Conservation (phyloP, 2,113 vertebrate species). For the Lampris megalopsis region DNA sequence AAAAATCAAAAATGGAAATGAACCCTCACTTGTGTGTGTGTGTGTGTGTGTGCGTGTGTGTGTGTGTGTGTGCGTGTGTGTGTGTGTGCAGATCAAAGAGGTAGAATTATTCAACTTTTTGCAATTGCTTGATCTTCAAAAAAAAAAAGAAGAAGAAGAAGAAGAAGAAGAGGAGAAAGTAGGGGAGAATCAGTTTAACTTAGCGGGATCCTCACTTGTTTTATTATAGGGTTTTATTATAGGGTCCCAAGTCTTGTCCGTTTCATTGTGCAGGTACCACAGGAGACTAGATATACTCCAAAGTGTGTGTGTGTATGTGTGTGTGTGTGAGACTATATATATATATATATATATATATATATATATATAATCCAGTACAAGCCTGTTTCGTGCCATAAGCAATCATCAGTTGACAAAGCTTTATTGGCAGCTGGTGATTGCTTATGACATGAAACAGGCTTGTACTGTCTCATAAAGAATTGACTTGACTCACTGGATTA, state of each 20-base stretch:
- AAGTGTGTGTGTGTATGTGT: not conserved
- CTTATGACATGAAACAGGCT: too few species aligned
- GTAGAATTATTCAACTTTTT: slow-evolving; percentile 86
- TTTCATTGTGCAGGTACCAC: slow-evolving; percentile 24
- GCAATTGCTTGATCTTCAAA: slow-evolving; percentile 87
- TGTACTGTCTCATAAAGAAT: too few species aligned
- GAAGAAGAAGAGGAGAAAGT: slow-evolving; percentile 68
- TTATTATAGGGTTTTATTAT: slow-evolving; percentile 51
- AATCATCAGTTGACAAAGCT: too few species aligned
- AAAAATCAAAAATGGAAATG: slow-evolving; percentile 89
- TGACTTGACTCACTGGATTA: too few species aligned
- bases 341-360: not conserved
- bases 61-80: not conserved
- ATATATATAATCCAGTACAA: not conserved
- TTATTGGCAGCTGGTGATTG: too few species aligned
- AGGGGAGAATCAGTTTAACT: slow-evolving; percentile 69
- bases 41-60: slow-evolving; percentile 1
- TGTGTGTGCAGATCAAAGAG: slow-evolving; percentile 84
- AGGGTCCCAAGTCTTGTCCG: slow-evolving; percentile 9
- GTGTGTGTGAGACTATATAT: not conserved
- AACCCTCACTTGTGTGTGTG: slow-evolving; percentile 80
- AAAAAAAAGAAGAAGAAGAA: slow-evolving; percentile 17
- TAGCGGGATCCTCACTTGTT: slow-evolving; percentile 60
- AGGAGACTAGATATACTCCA: not conserved
- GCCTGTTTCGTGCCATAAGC: too few species aligned